Conservation (phyloP, 2,797 vertebrate genomes). For the Liasis olivaceus region DNA sequence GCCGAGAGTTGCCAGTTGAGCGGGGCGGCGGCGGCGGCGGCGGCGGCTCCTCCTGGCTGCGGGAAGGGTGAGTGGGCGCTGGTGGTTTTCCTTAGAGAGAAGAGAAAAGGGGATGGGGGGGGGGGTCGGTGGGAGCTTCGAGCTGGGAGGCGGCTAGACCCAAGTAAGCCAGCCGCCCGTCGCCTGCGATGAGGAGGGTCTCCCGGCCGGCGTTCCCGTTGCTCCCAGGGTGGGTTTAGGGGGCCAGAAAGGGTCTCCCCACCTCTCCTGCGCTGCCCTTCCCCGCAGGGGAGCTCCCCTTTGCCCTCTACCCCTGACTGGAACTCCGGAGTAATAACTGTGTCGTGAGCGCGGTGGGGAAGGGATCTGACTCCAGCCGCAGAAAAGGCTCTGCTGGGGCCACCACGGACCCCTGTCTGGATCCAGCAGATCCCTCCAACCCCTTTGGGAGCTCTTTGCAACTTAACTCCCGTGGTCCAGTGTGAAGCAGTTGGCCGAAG, state of each 20-base stretch:
- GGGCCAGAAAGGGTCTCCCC: neutral
- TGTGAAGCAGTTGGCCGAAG: neutral
- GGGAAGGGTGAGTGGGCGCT: neutral
- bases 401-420: neutral
- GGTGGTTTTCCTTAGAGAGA: neutral
- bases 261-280: neutral
- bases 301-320: neutral
- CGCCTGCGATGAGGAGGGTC: neutral
- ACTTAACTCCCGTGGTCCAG: neutral
- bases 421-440: neutral
- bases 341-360: neutral
- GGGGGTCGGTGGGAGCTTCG: neutral
- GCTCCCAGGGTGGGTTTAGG: neutral
- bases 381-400: too few species aligned
- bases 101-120: neutral
- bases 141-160: neutral
- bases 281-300: too few species aligned
- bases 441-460: neutral
- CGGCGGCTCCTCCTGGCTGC: neutral
- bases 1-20: neutral
- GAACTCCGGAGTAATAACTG: neutral
- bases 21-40: neutral
- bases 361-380: neutral
- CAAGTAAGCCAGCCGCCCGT: neutral
- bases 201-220: neutral